Percentiles rank a stretch among this genome's conserved stretches.
phyloP scores from a whole-genome alignment of 2,113 vertebrate species.

The Takifugu flavidus region DNA sequence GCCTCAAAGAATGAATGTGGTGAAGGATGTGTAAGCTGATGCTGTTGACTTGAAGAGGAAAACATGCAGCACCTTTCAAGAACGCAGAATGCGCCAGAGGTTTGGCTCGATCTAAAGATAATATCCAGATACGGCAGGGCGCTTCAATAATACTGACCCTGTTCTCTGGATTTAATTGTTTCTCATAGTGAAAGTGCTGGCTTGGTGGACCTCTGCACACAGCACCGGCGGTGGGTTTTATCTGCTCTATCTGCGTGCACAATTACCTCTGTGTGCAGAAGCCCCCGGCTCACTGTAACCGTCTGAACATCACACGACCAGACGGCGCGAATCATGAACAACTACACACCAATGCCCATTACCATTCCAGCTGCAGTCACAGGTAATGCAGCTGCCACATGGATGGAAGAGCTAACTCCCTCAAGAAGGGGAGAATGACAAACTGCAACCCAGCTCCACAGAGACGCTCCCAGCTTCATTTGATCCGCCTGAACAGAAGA shows the following conservation, averaged over 20 bases:
- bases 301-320: constrained; percentile 3
- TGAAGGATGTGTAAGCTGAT: constrained; percentile 9
- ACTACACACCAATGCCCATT: constrained; percentile 3
- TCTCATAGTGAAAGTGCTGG: constrained; percentile 46
- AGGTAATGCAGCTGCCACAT: constrained; percentile 32
- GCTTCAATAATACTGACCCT: constrained; percentile 10
- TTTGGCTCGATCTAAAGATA: constrained; percentile 11
- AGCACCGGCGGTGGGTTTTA: background rate
- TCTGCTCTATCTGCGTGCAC: background rate
- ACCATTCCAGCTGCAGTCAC: constrained; percentile 9
- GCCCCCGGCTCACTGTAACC: constrained; percentile 7
- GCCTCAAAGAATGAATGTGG: background rate
- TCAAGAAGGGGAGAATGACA: constrained; percentile 24
- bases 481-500: no score
- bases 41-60: constrained; percentile 4
- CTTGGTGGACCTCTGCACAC: constrained; percentile 1
- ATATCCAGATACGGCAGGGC: background rate
- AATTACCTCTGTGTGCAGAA: constrained; percentile 7
- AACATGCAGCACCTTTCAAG: background rate
- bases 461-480: constrained; percentile 10
- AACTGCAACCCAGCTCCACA: constrained; percentile 40
- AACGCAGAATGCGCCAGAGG: background rate
- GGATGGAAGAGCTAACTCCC: constrained; percentile 7
- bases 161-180: constrained; percentile 28
- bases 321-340: constrained; percentile 3